Percentiles rank a stretch among this genome's conserved stretches.
Conservation (phyloP, 2,888 invertebrate species). For the Carabus problematicus region DNA sequence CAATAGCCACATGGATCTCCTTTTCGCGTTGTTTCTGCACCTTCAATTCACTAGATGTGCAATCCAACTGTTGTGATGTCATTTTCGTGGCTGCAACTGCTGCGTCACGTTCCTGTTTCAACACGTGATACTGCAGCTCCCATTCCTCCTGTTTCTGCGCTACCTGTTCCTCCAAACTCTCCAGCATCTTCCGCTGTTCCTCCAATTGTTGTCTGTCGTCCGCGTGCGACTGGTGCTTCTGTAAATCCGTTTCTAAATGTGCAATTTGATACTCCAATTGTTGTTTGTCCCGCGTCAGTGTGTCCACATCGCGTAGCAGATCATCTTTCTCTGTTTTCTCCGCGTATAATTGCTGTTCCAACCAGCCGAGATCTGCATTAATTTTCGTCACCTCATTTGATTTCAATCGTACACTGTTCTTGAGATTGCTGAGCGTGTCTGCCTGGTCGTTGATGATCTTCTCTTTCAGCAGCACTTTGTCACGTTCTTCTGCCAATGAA, state of each 20-base stretch:
- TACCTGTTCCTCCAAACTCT: constrained; percentile 32
- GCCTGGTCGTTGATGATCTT: constrained; percentile 37
- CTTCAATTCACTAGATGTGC: constrained; percentile 55
- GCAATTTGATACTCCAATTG: constrained; percentile 20
- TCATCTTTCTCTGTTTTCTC: constrained; percentile 21
- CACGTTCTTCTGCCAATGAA: constrained; percentile 24
- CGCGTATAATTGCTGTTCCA: constrained; percentile 26
- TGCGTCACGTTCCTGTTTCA: constrained; percentile 51
- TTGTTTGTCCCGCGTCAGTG: constrained; percentile 33
- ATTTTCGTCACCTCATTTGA: not conserved
- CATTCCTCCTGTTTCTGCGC: constrained; percentile 30
- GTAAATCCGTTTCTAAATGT: constrained; percentile 21
- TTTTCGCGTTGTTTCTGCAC: constrained; percentile 52
- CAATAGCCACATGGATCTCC: constrained; percentile 51
- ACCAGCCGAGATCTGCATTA: constrained; percentile 8
- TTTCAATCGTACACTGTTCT: constrained; percentile 16
- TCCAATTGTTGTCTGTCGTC: constrained; percentile 10
- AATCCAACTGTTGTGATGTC: constrained; percentile 53
- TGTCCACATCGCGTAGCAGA: constrained; percentile 17
- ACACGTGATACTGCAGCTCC: constrained; percentile 38
- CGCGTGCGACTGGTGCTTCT: not conserved
- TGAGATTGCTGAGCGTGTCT: constrained; percentile 28
- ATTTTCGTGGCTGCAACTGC: constrained; percentile 54
- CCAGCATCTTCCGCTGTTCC: constrained; percentile 17
- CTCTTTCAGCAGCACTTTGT: constrained; percentile 36